These are phyloP conservation scores for Geothlypis trichas DNA, from an alignment of 2,113 vertebrate genomes.

Conservation along the genomic window DNA sequence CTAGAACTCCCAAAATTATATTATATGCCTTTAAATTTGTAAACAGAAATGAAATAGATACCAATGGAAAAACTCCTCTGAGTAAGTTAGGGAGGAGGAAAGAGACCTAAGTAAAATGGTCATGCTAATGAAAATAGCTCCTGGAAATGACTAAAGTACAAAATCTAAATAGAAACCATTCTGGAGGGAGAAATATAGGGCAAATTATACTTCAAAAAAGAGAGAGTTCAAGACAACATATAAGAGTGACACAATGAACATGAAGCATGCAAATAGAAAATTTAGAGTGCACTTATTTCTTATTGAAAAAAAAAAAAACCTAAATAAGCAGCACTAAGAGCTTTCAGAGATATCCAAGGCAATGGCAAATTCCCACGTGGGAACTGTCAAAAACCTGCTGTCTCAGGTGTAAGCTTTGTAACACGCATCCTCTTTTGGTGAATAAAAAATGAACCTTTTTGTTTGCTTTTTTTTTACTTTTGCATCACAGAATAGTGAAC, in stretches of 20 bases:
- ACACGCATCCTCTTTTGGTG: not conserved
- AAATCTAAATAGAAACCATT: not conserved
- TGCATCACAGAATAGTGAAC: not conserved
- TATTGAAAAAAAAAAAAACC: accelerated
- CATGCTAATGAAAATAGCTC: not conserved
- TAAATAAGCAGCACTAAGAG: not conserved
- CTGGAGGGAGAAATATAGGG: not conserved
- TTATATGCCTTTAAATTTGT: not conserved
- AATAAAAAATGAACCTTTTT: not conserved
- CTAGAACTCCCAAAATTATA: not conserved
- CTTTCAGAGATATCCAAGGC: not conserved
- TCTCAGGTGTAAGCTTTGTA: not conserved
- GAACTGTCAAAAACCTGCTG: not conserved
- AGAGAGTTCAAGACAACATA: not conserved
- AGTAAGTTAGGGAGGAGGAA: not conserved
- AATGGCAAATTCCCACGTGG: not conserved
- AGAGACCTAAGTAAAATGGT: not conserved
- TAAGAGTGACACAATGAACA: not conserved
- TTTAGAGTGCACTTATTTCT: not conserved
- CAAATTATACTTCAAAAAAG: not conserved
- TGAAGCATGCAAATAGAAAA: not conserved
- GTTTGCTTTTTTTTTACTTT: not conserved
- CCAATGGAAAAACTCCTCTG: not conserved
- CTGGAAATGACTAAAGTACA: not conserved
- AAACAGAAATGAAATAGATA: not conserved